phyloP scores from a whole-genome alignment of 2,888 invertebrate species.

The Silvanus unidentatus region DNA sequence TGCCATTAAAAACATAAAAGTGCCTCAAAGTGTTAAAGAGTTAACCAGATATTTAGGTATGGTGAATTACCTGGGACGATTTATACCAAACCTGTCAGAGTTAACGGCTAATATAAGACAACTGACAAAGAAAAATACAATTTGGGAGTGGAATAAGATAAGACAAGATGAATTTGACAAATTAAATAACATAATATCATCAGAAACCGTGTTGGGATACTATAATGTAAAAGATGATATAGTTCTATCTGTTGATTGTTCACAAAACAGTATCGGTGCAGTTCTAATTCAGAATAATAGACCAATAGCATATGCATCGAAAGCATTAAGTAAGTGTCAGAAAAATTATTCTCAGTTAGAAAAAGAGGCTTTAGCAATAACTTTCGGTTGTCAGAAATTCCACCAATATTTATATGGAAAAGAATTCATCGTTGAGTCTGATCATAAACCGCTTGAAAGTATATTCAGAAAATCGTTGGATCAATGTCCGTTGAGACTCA shows the following conservation, averaged over 20 bases:
- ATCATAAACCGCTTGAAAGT: conserved; percentile 26
- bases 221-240: conserved; percentile 9
- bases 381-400: conserved; percentile 21
- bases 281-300: conserved; percentile 21
- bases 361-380: conserved; percentile 25
- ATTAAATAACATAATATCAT: conserved; percentile 10
- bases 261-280: conserved; percentile 17
- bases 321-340: conserved; percentile 18
- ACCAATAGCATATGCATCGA: conserved; percentile 26
- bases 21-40: conserved; percentile 1
- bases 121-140: conserved; percentile 7
- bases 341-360: conserved; percentile 26
- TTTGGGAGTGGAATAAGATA: conserved; percentile 9
- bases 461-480: conserved; percentile 24
- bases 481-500: conserved; percentile 8
- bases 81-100: conserved; percentile 10
- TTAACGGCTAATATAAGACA: conserved; percentile 6
- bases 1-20: neutral
- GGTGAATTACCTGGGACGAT: conserved; percentile 10
- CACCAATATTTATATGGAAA: conserved; percentile 23
- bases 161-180: conserved; percentile 10
- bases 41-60: conserved; percentile 5
- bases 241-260: conserved; percentile 19
- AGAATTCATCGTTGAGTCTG: conserved; percentile 20
- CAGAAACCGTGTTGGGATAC: conserved; percentile 9